phyloP scores from a whole-genome alignment of 2,888 invertebrate species.

The Drosophila gaucha region DNA sequence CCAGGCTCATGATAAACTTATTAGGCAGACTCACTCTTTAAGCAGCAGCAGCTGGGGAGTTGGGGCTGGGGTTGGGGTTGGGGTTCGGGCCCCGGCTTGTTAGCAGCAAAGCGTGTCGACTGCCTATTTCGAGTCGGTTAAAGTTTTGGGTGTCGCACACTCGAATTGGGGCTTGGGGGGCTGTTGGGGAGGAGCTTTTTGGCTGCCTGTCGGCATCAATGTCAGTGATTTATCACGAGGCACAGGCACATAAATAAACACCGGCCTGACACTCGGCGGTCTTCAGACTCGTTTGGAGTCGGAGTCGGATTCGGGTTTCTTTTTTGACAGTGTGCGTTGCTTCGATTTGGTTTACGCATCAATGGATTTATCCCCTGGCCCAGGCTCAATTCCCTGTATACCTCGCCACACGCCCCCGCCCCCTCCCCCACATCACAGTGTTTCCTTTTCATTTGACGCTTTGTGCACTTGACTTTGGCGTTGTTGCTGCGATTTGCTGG shows the following conservation, averaged over 20 bases:
- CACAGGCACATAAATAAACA: conserved; percentile 75
- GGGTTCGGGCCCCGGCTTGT: conserved; percentile 36
- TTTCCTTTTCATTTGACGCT: conserved; percentile 78
- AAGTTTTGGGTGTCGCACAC: conserved; percentile 54
- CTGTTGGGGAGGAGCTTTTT: neutral
- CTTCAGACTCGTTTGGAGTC: conserved; percentile 22
- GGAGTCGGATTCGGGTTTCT: conserved; percentile 33
- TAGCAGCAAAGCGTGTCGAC: conserved; percentile 66
- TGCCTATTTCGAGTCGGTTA: conserved; percentile 67
- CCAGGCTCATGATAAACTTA: conserved; percentile 67
- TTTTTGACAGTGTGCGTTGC: conserved; percentile 70
- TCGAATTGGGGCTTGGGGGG: neutral
- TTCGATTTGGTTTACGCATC: conserved; percentile 73
- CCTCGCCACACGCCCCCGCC: neutral
- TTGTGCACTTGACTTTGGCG: conserved; percentile 75
- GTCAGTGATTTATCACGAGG: conserved; percentile 76
- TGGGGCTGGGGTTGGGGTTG: neutral
- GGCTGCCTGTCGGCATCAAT: conserved; percentile 69
- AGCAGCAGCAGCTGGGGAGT: neutral
- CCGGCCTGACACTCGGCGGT: conserved; percentile 55
- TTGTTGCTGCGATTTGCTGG: conserved; percentile 65
- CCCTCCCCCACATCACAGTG: conserved; percentile 10
- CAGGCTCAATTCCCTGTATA: neutral
- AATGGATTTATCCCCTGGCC: conserved; percentile 63
- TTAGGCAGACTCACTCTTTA: conserved; percentile 46